Evolutionary conservation across 2,888 invertebrate species (phyloP).

Genomic region (Protophormia terraenovae): DNA sequence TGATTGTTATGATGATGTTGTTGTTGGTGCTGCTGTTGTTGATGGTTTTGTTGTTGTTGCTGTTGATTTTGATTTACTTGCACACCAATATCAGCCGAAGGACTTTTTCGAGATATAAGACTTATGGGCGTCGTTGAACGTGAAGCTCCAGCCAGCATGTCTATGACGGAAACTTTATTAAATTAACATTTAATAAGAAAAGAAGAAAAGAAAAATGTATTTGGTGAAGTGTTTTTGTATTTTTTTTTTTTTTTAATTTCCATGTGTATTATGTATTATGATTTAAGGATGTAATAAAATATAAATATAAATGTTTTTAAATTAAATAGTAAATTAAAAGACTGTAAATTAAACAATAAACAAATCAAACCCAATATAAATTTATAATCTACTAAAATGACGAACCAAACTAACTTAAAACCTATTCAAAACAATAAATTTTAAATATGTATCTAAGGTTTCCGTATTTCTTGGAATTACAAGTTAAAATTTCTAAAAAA

Average conservation of each 20-base stretch:
- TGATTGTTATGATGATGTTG: conserved; percentile 83
- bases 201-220: conserved; percentile 6
- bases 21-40: conserved; percentile 65
- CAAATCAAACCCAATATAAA: neutral
- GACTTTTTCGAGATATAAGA: conserved; percentile 89
- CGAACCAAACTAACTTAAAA: neutral
- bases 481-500: no score
- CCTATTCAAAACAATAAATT: neutral
- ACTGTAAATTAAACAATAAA: neutral
- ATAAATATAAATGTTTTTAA: neutral
- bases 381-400: neutral
- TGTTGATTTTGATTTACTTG: conserved; percentile 83
- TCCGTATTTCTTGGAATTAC: no score
- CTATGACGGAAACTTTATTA: conserved; percentile 80
- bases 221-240: neutral
- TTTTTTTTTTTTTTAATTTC: neutral
- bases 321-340: no score
- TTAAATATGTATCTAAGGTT: no score
- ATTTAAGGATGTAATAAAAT: no score
- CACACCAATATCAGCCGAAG: conserved; percentile 92
- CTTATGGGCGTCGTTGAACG: conserved; percentile 91
- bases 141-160: conserved; percentile 84
- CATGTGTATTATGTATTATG: no score
- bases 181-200: conserved; percentile 50
- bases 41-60: conserved; percentile 69